These are phyloP conservation scores for Drosophila aldrichi DNA, from an alignment of 2,888 invertebrate species.

Conservation along the genomic window DNA sequence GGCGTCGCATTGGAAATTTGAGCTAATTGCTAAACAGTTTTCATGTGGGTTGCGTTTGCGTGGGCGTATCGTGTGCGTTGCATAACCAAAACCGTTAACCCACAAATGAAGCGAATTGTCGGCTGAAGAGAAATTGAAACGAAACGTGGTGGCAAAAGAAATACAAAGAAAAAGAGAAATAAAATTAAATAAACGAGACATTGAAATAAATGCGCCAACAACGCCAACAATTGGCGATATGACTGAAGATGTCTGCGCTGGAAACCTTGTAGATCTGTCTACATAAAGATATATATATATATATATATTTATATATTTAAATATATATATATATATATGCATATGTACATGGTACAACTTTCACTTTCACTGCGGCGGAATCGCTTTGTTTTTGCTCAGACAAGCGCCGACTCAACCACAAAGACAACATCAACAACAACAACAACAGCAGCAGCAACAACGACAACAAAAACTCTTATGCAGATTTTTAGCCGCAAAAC, in stretches of 20 bases:
- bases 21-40: constrained; percentile 63
- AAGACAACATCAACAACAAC: constrained; percentile 22
- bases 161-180: constrained; percentile 22
- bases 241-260: constrained; percentile 45
- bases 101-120: constrained; percentile 50
- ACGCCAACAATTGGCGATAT: constrained; percentile 50
- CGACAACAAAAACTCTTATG: constrained; percentile 67
- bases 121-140: constrained; percentile 53
- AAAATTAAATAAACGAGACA: constrained; percentile 47
- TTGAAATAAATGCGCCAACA: constrained; percentile 54
- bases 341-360: constrained; percentile 57
- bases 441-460: constrained; percentile 7
- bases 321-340: background rate
- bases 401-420: constrained; percentile 47
- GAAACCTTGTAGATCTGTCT: constrained; percentile 57
- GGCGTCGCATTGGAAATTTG: constrained; percentile 47
- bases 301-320: constrained; percentile 11
- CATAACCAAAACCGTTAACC: constrained; percentile 64
- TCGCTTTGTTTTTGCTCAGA: constrained; percentile 72
- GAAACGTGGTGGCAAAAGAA: constrained; percentile 25
- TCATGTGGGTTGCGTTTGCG: constrained; percentile 41
- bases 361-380: constrained; percentile 76
- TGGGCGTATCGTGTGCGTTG: constrained; percentile 56
- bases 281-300: constrained; percentile 18
- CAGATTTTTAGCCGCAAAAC: constrained; percentile 70